Evolutionary conservation across 2,888 invertebrate genomes (phyloP).

Genomic region (Agrochola macilenta): DNA sequence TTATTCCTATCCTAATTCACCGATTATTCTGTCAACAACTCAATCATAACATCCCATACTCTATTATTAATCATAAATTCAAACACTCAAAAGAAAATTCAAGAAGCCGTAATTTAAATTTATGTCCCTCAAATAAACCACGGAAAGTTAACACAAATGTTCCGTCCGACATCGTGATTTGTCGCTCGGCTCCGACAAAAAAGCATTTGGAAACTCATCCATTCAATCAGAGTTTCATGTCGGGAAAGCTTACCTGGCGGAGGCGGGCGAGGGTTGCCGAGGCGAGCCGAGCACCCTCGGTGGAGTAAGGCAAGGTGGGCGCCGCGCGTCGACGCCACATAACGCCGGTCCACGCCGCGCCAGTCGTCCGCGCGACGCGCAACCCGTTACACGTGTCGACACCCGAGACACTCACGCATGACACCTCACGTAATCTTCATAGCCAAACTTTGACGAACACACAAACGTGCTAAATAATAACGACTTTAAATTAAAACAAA

Average conservation of each 20-base stretch:
- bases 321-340: constrained; percentile 61
- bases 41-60: constrained; percentile 10
- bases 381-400: constrained; percentile 65
- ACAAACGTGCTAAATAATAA: constrained; percentile 47
- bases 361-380: constrained; percentile 82
- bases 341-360: constrained; percentile 56
- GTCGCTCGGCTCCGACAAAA: constrained; percentile 64
- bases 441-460: constrained; percentile 72
- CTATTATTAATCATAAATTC: constrained; percentile 27
- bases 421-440: constrained; percentile 69
- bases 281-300: constrained; percentile 68
- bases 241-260: constrained; percentile 76
- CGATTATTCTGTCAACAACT: not conserved
- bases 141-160: constrained; percentile 65
- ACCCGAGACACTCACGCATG: constrained; percentile 68
- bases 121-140: constrained; percentile 60
- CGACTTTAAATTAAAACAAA: constrained; percentile 32
- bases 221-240: constrained; percentile 71
- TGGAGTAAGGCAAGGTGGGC: constrained; percentile 73
- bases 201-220: constrained; percentile 71
- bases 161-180: constrained; percentile 65
- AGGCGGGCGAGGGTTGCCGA: constrained; percentile 76
- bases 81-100: constrained; percentile 33
- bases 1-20: not conserved
- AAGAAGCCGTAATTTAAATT: constrained; percentile 60